Conservation (phyloP, 2,888 invertebrate genomes). For the Cremastinae sp. region DNA sequence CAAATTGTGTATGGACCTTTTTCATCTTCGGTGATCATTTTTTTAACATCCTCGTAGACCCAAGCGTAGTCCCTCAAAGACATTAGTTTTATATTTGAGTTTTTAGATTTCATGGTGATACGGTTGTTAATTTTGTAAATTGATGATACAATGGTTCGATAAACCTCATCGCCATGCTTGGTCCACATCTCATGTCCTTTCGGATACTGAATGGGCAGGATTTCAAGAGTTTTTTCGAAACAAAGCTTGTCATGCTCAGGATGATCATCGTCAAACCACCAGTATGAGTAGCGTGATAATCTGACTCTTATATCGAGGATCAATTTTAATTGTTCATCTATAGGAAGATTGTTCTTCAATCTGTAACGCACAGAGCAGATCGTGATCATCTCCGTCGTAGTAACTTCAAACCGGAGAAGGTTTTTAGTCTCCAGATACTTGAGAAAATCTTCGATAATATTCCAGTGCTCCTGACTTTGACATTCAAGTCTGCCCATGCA, state of each 20-base stretch:
- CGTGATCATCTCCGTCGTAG: slow-evolving; percentile 43
- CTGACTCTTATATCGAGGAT: slow-evolving; percentile 58
- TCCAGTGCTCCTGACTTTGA: slow-evolving; percentile 70
- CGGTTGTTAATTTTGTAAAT: slow-evolving; percentile 67
- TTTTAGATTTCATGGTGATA: slow-evolving; percentile 15
- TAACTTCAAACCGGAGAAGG: fast-evolving
- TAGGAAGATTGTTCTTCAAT: slow-evolving; percentile 57
- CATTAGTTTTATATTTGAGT: slow-evolving; percentile 44
- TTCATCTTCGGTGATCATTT: slow-evolving; percentile 1
- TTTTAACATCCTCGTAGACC: slow-evolving; percentile 57
- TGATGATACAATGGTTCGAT: slow-evolving; percentile 53
- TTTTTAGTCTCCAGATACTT: slow-evolving; percentile 58
- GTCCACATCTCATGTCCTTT: slow-evolving; percentile 46
- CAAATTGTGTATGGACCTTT: no score
- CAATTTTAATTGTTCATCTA: slow-evolving; percentile 57
- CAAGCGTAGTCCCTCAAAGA: slow-evolving; percentile 67
- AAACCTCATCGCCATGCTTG: background rate
- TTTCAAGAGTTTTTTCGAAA: slow-evolving; percentile 64
- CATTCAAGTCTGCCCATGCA: slow-evolving; percentile 62
- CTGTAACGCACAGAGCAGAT: slow-evolving; percentile 61
- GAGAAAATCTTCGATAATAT: slow-evolving; percentile 69
- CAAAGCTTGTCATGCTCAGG: slow-evolving; percentile 68
- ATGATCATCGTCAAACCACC: slow-evolving; percentile 63
- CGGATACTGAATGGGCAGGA: slow-evolving; percentile 42
- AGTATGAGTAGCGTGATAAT: slow-evolving; percentile 44